These are phyloP conservation scores for Salarias fasciatus DNA, from an alignment of 2,797 vertebrate genomes.

Conservation along the genomic window DNA sequence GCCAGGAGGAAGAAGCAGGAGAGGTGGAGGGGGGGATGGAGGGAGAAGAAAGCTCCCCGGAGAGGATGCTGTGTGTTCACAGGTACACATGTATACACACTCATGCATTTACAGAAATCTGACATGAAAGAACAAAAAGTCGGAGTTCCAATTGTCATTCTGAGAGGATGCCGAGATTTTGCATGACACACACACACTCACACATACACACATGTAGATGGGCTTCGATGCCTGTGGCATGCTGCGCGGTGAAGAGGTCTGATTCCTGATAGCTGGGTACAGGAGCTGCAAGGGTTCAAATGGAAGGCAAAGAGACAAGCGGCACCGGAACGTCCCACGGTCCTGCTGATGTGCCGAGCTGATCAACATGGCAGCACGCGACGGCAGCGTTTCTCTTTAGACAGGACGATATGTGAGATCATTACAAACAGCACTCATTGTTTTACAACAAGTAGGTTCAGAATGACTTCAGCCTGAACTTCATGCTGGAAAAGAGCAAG, in stretches of 20 bases:
- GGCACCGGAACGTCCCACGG: slow-evolving; percentile 9
- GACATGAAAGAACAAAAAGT: slow-evolving; percentile 20
- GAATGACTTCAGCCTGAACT: no score
- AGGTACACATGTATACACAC: slow-evolving; percentile 22
- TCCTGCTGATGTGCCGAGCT: not conserved
- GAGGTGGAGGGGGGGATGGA: slow-evolving; percentile 32
- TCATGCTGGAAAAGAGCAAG: no score
- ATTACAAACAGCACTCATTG: not conserved
- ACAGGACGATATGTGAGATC: not conserved
- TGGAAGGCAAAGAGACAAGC: slow-evolving; percentile 57
- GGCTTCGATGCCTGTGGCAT: slow-evolving; percentile 25
- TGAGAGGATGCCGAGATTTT: slow-evolving; percentile 10
- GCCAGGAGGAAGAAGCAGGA: slow-evolving; percentile 49
- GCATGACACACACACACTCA: not conserved
- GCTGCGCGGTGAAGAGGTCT: slow-evolving; percentile 39
- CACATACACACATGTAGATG: not conserved
- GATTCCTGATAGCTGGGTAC: slow-evolving; percentile 40
- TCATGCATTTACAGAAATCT: slow-evolving; percentile 33
- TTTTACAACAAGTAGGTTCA: no score
- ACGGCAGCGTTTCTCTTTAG: not conserved
- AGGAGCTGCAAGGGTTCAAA: slow-evolving; percentile 50
- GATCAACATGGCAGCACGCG: not conserved
- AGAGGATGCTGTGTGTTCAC: slow-evolving; percentile 39
- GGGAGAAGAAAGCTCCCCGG: slow-evolving; percentile 44
- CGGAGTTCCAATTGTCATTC: slow-evolving; percentile 7